A percentile compares a stretch with the other conserved stretches of the same genome.
Conservation (phyloP, 1,140 invertebrate species). For the Drosophila ohnishii region DNA sequence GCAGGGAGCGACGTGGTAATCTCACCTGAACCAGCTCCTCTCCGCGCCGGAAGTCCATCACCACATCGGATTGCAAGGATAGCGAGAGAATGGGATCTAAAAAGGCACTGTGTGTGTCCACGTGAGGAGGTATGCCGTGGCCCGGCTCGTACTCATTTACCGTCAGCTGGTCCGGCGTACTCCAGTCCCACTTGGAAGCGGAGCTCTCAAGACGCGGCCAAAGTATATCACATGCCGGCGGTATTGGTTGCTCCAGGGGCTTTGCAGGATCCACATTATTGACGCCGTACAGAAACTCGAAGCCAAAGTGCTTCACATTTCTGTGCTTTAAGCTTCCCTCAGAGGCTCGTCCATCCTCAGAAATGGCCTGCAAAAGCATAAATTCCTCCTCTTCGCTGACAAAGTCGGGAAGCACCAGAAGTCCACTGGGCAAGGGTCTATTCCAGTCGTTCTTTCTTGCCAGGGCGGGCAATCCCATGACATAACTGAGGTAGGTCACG, state of each 20-base stretch:
- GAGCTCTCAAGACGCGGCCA: constrained; percentile 85
- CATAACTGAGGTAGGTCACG: constrained; percentile 87
- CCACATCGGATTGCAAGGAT: constrained; percentile 91
- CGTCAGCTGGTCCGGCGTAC: constrained; percentile 94
- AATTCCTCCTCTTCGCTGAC: constrained; percentile 89
- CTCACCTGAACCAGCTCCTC: constrained; percentile 86
- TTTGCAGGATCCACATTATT: constrained; percentile 92
- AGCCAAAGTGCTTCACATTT: constrained; percentile 96
- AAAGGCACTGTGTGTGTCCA: constrained; percentile 98
- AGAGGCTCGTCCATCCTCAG: constrained; percentile 57
- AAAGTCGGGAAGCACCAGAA: constrained; percentile 90
- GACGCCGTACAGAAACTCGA: constrained; percentile 94
- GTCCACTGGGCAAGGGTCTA: constrained; percentile 86
- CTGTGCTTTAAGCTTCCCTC: constrained; percentile 90
- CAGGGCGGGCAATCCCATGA: constrained; percentile 48
- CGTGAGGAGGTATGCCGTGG: constrained; percentile 96
- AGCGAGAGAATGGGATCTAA: constrained; percentile 94
- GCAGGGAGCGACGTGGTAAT: constrained; percentile 90
- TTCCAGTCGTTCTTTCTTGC: constrained; percentile 61
- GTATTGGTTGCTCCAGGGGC: constrained; percentile 88
- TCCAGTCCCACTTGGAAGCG: constrained; percentile 79
- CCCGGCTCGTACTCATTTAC: constrained; percentile 96
- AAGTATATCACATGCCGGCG: constrained; percentile 87
- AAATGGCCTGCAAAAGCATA: constrained; percentile 86
- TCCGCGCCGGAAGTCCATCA: constrained; percentile 94